These are phyloP conservation scores for Hippocampus zosterae DNA, from an alignment of 2,113 vertebrate species.

Conservation along the genomic window DNA sequence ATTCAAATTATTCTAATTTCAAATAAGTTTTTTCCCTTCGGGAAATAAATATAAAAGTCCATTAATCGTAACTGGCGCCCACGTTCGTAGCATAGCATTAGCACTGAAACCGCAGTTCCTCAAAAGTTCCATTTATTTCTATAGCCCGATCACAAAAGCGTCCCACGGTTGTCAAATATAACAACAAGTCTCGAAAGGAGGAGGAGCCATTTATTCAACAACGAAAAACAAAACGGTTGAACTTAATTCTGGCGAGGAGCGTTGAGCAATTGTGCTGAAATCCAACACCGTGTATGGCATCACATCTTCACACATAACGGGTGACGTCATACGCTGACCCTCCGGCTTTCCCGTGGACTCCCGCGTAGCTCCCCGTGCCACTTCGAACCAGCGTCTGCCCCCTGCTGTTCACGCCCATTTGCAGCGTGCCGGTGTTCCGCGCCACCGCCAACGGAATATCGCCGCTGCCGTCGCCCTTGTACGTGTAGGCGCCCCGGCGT, in stretches of 20 bases:
- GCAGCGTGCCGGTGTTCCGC: slow-evolving; percentile 49
- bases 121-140: neutral
- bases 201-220: neutral
- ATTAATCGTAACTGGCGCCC: too few relatives aligned
- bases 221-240: neutral
- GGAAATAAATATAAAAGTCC: too few relatives aligned
- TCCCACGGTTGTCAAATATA: neutral
- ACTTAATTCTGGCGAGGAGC: neutral
- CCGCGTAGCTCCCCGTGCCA: slow-evolving; percentile 34
- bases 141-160: too few relatives aligned
- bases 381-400: slow-evolving; percentile 44
- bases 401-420: slow-evolving; percentile 32
- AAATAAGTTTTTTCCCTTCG: too few relatives aligned
- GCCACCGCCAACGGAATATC: neutral
- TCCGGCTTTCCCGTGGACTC: slow-evolving; percentile 38
- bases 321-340: slow-evolving; percentile 70
- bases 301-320: slow-evolving; percentile 67
- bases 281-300: neutral
- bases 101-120: neutral
- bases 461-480: slow-evolving; percentile 29
- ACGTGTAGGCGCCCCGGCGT: slow-evolving; percentile 61
- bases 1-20: neutral
- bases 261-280: neutral
- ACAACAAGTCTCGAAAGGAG: neutral
- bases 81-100: too few relatives aligned